These are phyloP conservation scores for Polyommatus icarus DNA, from an alignment of 2,888 invertebrate genomes.

Conservation along the genomic window DNA sequence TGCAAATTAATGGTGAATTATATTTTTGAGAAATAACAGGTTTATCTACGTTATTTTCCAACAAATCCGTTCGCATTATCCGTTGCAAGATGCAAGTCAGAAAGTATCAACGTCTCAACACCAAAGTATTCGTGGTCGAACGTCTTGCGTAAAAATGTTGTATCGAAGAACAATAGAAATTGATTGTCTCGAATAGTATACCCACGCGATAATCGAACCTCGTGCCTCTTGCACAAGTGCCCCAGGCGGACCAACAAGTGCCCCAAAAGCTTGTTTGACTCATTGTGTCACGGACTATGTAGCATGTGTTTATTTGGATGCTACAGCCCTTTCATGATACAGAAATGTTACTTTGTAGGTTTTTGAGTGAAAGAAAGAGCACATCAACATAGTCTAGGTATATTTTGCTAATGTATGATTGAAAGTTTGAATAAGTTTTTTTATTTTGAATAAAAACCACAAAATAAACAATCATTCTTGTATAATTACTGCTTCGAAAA, in stretches of 20 bases:
- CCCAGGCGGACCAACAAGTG: constrained; percentile 22
- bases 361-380: too few species aligned
- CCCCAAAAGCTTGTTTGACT: background rate
- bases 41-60: too few species aligned
- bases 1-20: too few species aligned
- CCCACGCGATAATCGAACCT: constrained; percentile 33
- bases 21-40: too few species aligned
- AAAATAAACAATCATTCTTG: too few species aligned
- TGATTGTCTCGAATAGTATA: constrained; percentile 33
- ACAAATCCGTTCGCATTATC: too few species aligned
- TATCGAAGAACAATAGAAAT: constrained; percentile 39
- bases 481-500: too few species aligned
- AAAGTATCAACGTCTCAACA: constrained; percentile 24
- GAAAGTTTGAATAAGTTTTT: too few species aligned
- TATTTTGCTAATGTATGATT: too few species aligned
- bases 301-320: background rate
- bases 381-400: too few species aligned
- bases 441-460: too few species aligned
- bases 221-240: constrained; percentile 22
- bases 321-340: background rate
- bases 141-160: constrained; percentile 22
- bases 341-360: background rate
- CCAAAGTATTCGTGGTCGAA: constrained; percentile 32
- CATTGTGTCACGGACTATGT: background rate
- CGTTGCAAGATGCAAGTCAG: too few species aligned